These are phyloP conservation scores for Anthopleura xanthogrammica DNA, from an alignment of 92 coral and sea anemone genomes.

Conservation along the genomic window DNA sequence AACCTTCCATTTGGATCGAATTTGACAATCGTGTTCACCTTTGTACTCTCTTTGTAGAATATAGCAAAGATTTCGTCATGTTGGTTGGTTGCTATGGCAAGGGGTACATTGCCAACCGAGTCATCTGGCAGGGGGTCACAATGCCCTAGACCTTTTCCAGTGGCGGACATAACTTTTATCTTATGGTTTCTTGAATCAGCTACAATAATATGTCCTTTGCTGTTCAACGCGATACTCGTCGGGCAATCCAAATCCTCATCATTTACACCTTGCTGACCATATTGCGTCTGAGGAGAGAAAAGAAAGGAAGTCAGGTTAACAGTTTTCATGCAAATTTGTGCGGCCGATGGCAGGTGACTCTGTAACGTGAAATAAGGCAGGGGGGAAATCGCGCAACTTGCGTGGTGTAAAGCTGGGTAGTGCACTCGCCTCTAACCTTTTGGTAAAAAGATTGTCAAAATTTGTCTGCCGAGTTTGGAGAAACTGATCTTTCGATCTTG, in stretches of 20 bases:
- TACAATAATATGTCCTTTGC: background rate
- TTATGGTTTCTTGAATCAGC: background rate
- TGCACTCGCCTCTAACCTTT: too few species aligned
- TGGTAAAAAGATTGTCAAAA: too few species aligned
- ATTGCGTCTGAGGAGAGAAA: background rate
- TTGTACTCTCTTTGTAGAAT: background rate
- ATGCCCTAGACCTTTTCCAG: background rate
- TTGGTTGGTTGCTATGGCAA: background rate
- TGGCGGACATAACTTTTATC: background rate
- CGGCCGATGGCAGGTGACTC: too few species aligned
- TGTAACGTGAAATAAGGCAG: too few species aligned
- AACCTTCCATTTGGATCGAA: background rate
- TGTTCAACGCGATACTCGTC: background rate
- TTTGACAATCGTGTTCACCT: background rate
- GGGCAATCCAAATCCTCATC: background rate
- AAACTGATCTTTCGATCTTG: too few species aligned
- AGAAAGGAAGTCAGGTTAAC: background rate
- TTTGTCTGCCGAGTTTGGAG: too few species aligned
- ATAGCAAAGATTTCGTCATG: background rate
- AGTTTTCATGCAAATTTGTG: too few species aligned
- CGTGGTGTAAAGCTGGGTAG: too few species aligned
- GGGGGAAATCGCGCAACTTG: too few species aligned
- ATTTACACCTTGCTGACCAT: background rate
- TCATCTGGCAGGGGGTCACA: background rate
- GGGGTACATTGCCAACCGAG: background rate